Evolutionary conservation across 2,888 invertebrate species (phyloP), one percentile per base, ranked within the genome.

Genomic region (Fragum whitleyi): DNA sequence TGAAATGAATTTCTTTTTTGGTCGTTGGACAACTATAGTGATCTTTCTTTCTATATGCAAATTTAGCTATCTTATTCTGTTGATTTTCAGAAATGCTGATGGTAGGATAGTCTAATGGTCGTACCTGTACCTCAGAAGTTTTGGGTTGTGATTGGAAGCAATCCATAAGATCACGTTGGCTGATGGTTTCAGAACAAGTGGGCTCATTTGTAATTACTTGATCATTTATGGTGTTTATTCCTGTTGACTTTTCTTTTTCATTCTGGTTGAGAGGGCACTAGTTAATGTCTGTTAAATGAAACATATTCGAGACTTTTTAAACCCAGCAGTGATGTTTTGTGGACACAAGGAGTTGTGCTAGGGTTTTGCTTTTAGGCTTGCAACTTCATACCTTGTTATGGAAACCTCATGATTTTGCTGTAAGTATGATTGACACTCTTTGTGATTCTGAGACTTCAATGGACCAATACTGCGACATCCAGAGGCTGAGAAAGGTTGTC

Each of bases 401-500:
- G 19, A 32, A 11, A 65, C 6, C 5, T 78, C 73, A 19, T 68
- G 73, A 55, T 81, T 73, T 28, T 39, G 47, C 19, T 78, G 42
- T 70, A 75, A 42, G 29, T 42, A 81, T 9, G 39, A 2, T 11
- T 74, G 72, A 61, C 78, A 84, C 57, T 78, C 78, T 14, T 21
- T 39, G 23, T 75, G 42, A 39, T 74, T 81, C 23, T 53, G 42
- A 6, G 21, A 19, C 28, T 84, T 78, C 1, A 81, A 36, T 2
- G 39, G 39, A 39, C 80, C 57, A 81, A 78, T 0, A 78, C 67
- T 28, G 57, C 69, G 47, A 76, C 76, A 42, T 78, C 80, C 14
- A 78, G 32, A 36, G 78, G 68, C 59, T 84, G 81, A 19, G 76
- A 73, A 5, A 81, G 42, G 39, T 42, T 77, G 11, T 81, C 61